A percentile compares a stretch with the other conserved stretches of the same genome.
Conservation (phyloP, 1,140 invertebrate genomes). For the Steinernema feltiae region DNA sequence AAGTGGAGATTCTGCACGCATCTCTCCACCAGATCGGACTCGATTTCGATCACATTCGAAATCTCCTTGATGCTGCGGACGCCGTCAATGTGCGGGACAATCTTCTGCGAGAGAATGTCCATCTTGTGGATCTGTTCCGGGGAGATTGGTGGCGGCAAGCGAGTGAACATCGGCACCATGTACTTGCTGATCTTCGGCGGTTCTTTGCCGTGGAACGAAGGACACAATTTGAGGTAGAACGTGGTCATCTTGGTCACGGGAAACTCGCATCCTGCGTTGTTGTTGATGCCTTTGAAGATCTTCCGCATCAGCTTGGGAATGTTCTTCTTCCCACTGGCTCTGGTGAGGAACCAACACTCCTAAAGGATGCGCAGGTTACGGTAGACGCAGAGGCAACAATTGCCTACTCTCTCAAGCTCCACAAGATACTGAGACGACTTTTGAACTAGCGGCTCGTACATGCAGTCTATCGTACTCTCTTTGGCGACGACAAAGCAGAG, state of each 20-base stretch:
- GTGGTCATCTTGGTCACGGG: slow-evolving; percentile 44
- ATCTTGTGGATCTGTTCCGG: slow-evolving; percentile 48
- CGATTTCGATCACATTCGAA: slow-evolving; percentile 44
- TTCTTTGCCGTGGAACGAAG: slow-evolving; percentile 47
- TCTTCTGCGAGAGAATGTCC: slow-evolving; percentile 38
- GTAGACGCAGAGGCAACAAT: slow-evolving; percentile 21
- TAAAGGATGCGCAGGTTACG: slow-evolving; percentile 21
- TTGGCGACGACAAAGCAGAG: slow-evolving; percentile 52
- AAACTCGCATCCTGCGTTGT: slow-evolving; percentile 43
- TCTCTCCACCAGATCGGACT: slow-evolving; percentile 47
- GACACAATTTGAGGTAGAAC: slow-evolving; percentile 50
- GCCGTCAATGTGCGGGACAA: slow-evolving; percentile 53
- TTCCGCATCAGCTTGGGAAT: slow-evolving; percentile 38
- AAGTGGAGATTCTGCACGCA: slow-evolving; percentile 52
- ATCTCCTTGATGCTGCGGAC: slow-evolving; percentile 50
- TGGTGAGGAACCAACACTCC: slow-evolving; percentile 41
- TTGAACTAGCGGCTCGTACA: slow-evolving; percentile 57
- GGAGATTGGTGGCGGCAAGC: slow-evolving; percentile 45
- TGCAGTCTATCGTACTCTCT: slow-evolving; percentile 29
- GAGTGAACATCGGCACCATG: slow-evolving; percentile 54
- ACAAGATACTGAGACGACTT: slow-evolving; percentile 53
- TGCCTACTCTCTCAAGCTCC: slow-evolving; percentile 44
- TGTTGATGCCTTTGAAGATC: slow-evolving; percentile 48
- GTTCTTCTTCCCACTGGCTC: slow-evolving; percentile 26
- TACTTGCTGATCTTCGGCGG: slow-evolving; percentile 41